Evolutionary conservation across 2,888 invertebrate genomes (phyloP), one percentile per base, ranked within the genome.

Genomic region (Sepioteuthis lessoniana): DNA sequence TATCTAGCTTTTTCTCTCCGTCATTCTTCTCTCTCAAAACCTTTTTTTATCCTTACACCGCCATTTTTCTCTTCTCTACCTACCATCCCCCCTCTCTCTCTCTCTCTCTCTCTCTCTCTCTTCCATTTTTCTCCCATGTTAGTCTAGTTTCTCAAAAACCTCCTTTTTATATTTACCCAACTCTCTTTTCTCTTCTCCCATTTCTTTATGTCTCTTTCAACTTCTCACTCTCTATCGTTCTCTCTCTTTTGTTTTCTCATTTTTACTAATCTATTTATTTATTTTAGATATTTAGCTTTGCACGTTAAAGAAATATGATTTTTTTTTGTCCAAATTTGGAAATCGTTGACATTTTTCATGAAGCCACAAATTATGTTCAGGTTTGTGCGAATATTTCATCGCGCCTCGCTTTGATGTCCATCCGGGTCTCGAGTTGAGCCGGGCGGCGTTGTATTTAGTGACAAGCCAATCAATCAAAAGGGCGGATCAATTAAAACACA

Each of bases 331-430:
- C n/a, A 21, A 76, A n/a, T 76, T 76, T n/a, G 76, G n/a, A 35
- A 76, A 76, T 76, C 76, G n/a, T 76, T 76, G 76, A 76, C 76
- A 76, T 76, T 76, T 76, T n/a, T 76, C 76, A 76, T 76, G 76
- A 76, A 76, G 76, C 76, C 76, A 76, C 76, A 76, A 76, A 76
- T 76, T 76, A 76, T 76, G 76, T 76, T 35, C 76, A 76, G n/a
- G 76, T 76, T 76, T 10, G n/a, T n/a, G 76, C n/a, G n/a, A 76
- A 76, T 76, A 76, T 76, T 76, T 76, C 76, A 76, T 76, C 76
- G 76, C 10, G 76, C 16, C 76, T 76, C 76, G 13, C 76, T 76
- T 76, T 76, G 76, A 76, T 76, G 76, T 76, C 76, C 76, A 76
- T 76, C 76, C 76, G 76, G 76, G 76, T 76, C 76, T 76, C 76